phyloP scores from a whole-genome alignment of 92 coral and sea anemone species.

The Pocillopora grandis region DNA sequence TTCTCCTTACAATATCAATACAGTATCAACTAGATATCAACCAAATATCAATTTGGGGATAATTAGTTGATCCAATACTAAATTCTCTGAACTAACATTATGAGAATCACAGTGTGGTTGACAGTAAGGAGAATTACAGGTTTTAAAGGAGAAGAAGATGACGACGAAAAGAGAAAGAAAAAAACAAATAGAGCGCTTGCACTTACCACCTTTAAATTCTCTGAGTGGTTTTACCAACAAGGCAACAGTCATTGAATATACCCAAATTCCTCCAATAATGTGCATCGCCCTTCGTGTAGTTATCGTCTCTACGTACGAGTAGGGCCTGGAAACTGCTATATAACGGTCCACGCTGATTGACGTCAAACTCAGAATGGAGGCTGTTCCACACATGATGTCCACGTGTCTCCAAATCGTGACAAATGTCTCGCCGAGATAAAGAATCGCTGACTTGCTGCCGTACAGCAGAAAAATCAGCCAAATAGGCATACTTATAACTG shows the following conservation, averaged over 20 bases:
- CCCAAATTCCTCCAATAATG: slow-evolving; percentile 68
- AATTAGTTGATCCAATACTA: too few species aligned
- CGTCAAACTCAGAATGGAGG: slow-evolving; percentile 83
- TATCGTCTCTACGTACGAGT: slow-evolving; percentile 61
- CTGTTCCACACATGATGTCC: slow-evolving; percentile 86
- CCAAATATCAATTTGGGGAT: too few species aligned
- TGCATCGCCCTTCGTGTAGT: slow-evolving; percentile 58
- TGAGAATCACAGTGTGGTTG: too few species aligned
- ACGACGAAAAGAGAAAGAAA: background rate
- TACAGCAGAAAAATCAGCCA: slow-evolving; percentile 76
- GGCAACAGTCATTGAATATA: slow-evolving; percentile 72
- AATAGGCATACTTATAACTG: slow-evolving; percentile 87
- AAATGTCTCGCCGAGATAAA: slow-evolving; percentile 52
- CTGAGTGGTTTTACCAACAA: slow-evolving; percentile 43
- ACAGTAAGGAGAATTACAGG: too few species aligned
- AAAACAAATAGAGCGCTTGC: background rate
- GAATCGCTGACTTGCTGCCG: slow-evolving; percentile 14
- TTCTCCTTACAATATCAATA: too few species aligned
- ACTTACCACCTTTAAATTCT: slow-evolving; percentile 40
- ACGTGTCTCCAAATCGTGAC: slow-evolving; percentile 67
- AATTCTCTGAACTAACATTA: too few species aligned
- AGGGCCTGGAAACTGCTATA: slow-evolving; percentile 77
- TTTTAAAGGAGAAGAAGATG: background rate
- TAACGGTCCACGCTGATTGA: slow-evolving; percentile 85
- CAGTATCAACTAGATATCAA: too few species aligned